phyloP scores from a whole-genome alignment of 2,113 vertebrate species.

The Pseudonaja textilis region DNA sequence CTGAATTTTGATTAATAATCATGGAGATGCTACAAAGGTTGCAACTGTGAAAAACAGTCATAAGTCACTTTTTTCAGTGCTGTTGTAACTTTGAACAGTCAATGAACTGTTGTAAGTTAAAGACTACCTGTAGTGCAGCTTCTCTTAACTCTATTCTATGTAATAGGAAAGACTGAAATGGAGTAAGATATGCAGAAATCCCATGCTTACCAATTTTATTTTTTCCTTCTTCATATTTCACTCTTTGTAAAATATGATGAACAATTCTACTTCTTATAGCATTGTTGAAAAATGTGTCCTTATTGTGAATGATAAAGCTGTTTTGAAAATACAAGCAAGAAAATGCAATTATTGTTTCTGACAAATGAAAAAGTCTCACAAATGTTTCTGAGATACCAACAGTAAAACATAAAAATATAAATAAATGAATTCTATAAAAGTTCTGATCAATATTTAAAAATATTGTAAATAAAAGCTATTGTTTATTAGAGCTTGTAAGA shows the following conservation, averaged over 20 bases:
- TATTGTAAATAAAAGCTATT: background rate
- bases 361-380: constrained; percentile 7
- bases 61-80: background rate
- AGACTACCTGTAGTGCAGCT: background rate
- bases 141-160: background rate
- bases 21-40: background rate
- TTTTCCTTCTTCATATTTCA: constrained; percentile 95
- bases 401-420: constrained; percentile 9
- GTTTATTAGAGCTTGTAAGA: background rate
- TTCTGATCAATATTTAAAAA: background rate
- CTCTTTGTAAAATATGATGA: constrained; percentile 92
- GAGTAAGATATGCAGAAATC: background rate
- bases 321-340: constrained; percentile 57
- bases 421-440: background rate
- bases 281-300: constrained; percentile 95
- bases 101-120: background rate
- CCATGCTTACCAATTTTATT: constrained; percentile 88
- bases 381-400: constrained; percentile 11
- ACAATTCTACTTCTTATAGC: constrained; percentile 91
- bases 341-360: background rate
- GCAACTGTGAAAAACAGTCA: background rate
- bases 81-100: background rate
- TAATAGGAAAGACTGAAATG: background rate
- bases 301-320: constrained; percentile 97
- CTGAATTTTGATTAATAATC: background rate